Conservation (phyloP, 1,140 invertebrate species). For the Sycophila sp. region DNA sequence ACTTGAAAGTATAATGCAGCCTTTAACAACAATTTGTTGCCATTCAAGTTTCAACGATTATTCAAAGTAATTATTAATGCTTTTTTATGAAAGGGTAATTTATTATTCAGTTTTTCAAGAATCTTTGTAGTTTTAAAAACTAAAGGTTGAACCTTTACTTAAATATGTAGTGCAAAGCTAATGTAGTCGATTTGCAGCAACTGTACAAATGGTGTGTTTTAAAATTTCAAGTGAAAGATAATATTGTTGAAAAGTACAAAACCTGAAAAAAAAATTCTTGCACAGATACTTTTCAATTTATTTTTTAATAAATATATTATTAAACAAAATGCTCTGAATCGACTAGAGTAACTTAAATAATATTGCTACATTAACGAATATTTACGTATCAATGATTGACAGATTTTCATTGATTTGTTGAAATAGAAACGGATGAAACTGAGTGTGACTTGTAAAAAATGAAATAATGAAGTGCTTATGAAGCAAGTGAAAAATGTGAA, state of each 20-base stretch:
- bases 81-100: neutral
- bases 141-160: neutral
- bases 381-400: neutral
- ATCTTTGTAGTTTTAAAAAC: neutral
- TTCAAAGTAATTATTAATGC: neutral
- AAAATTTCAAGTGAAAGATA: too few relatives aligned
- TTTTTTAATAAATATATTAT: too few relatives aligned
- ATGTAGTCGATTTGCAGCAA: neutral
- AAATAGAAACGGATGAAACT: neutral
- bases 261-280: too few relatives aligned
- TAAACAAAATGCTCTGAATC: too few relatives aligned
- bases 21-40: neutral
- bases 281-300: too few relatives aligned
- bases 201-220: too few relatives aligned
- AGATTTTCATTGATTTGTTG: neutral
- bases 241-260: too few relatives aligned
- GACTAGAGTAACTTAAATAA: too few relatives aligned
- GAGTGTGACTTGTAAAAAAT: slow-evolving; percentile 16
- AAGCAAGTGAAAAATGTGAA: slow-evolving; percentile 1
- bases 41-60: too few relatives aligned
- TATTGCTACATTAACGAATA: too few relatives aligned
- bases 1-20: slow-evolving; percentile 2
- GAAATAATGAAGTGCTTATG: slow-evolving; percentile 19
- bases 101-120: neutral
- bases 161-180: neutral